Percentiles rank a stretch among this genome's conserved stretches.
phyloP scores from a whole-genome alignment of 2,888 invertebrate species.

The Ypsolopha sequella region DNA sequence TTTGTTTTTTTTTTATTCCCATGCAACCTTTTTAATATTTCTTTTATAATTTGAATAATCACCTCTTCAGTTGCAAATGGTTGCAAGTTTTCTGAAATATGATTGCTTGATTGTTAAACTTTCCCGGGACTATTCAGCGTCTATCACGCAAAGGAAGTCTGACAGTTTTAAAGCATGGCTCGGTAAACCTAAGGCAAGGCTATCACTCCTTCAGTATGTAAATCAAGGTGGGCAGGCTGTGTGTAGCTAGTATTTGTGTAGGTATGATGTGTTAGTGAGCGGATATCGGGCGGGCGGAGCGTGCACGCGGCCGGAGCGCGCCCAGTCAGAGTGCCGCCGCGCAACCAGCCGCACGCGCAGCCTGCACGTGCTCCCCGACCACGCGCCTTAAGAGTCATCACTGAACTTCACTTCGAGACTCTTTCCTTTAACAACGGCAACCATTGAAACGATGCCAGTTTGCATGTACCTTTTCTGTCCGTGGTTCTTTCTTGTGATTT shows the following conservation, averaged over 20 bases:
- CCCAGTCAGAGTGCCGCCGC: conserved; percentile 71
- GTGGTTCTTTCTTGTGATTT: conserved; percentile 76
- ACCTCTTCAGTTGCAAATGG: no score
- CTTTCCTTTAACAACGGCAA: conserved; percentile 20
- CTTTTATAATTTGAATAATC: no score
- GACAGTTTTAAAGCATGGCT: no score
- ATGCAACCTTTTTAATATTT: no score
- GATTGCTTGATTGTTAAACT: no score
- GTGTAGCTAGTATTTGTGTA: conserved; percentile 4
- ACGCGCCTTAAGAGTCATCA: conserved; percentile 37
- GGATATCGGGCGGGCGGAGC: conserved; percentile 54
- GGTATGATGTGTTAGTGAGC: conserved; percentile 37
- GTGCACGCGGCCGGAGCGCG: conserved; percentile 61
- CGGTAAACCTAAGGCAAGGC: conserved; percentile 10
- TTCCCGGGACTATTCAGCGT: no score
- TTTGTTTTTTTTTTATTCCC: no score
- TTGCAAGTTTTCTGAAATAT: no score
- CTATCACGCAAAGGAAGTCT: no score
- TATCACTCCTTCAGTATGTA: conserved; percentile 34
- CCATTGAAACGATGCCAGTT: conserved; percentile 57
- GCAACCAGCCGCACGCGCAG: conserved; percentile 63
- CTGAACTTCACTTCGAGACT: conserved; percentile 35
- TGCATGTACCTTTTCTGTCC: conserved; percentile 77
- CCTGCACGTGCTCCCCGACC: conserved; percentile 38
- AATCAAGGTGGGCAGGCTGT: conserved; percentile 49